Evolutionary conservation across 2,888 invertebrate genomes (phyloP).

Genomic region (Zygaena filipendulae): DNA sequence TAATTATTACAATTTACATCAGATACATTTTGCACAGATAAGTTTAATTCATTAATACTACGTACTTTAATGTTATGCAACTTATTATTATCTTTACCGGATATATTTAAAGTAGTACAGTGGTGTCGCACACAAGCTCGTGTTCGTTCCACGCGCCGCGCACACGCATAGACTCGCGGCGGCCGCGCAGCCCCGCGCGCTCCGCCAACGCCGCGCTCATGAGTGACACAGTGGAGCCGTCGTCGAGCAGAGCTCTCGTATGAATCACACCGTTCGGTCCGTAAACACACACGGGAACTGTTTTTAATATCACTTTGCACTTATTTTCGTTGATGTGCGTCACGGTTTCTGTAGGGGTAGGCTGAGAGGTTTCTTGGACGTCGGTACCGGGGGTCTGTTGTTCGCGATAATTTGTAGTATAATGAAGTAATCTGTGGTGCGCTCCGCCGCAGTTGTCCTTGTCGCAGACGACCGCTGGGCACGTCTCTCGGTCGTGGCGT

Average conservation of each 20-base stretch:
- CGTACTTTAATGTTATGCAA: slow-evolving; percentile 12
- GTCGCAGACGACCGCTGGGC: slow-evolving; percentile 13
- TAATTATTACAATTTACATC: slow-evolving; percentile 10
- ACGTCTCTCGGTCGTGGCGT: slow-evolving; percentile 12
- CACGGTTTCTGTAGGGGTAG: slow-evolving; percentile 2
- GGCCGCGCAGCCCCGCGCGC: slow-evolving; percentile 16
- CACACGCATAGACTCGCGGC: slow-evolving; percentile 14
- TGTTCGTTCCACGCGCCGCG: slow-evolving; percentile 15
- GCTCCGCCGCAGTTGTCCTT: slow-evolving; percentile 8
- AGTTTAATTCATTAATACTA: slow-evolving; percentile 16
- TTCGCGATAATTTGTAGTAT: neutral
- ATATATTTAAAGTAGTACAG: slow-evolving; percentile 11
- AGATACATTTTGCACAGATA: slow-evolving; percentile 16
- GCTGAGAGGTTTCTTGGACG: neutral
- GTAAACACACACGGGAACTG: slow-evolving; percentile 15
- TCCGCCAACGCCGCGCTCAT: slow-evolving; percentile 15
- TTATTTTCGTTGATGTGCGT: slow-evolving; percentile 3
- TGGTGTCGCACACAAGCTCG: slow-evolving; percentile 11
- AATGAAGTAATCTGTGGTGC: slow-evolving; percentile 15
- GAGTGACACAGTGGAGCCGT: slow-evolving; percentile 19
- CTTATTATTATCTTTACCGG: slow-evolving; percentile 10
- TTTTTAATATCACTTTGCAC: slow-evolving; percentile 15
- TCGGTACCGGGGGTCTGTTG: neutral
- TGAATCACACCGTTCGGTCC: slow-evolving; percentile 16
- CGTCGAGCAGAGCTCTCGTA: slow-evolving; percentile 18